Evolutionary conservation across 2,113 vertebrate genomes (phyloP), one percentile per base, ranked within the genome.

Genomic region (Gobiocypris rarus): DNA sequence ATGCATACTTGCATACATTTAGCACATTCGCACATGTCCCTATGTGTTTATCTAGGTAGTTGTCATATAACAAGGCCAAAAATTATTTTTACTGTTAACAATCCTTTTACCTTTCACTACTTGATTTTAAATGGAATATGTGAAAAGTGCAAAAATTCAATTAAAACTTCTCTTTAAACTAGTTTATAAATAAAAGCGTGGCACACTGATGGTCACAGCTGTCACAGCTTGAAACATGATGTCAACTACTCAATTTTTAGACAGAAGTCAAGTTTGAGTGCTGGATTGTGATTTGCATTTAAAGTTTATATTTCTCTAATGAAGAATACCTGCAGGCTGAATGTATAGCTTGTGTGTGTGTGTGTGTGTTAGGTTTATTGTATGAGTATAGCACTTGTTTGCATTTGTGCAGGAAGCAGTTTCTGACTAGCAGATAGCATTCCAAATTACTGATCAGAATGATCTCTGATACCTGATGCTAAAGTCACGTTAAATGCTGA

Each of bases 401-500:
- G 41, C 11, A 75, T 75, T 75, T 75, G 24, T 31, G 28, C 45
- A 50, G 71, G 45, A 75, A 28, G 45, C 71, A 50, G n/a, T 45
- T 75, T 77, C 1, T n/a, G 14, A 41, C 22, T 31, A 58, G 19
- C 52, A 77, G 75, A 58, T 77, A 38, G 10, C 26, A 28, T 75
- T 75, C 45, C 4, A n/a, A 11, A 77, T 77, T 77, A 10, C 56
- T 76, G 74, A 76, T n/a, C 45, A 76, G 17, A 74, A 15, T 2
- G 0, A 22, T 50, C n/a, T 48, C 22, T 50, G 11, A 22, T 70
- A 70, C 41, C 34, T 70, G 22, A 70, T 70, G 67, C 38, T 70
- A 43, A 41, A n/a, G 69, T 45, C 41, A 38, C 22, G 24, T 45
- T 45, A 41, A 31, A 69, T 22, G 65, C 31, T 69, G 17, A 9